Evolutionary conservation across 64 coral and sea anemone genomes (phyloP), one percentile per base, ranked within the genome.

Genomic region (Cladopsammia gracilis): DNA sequence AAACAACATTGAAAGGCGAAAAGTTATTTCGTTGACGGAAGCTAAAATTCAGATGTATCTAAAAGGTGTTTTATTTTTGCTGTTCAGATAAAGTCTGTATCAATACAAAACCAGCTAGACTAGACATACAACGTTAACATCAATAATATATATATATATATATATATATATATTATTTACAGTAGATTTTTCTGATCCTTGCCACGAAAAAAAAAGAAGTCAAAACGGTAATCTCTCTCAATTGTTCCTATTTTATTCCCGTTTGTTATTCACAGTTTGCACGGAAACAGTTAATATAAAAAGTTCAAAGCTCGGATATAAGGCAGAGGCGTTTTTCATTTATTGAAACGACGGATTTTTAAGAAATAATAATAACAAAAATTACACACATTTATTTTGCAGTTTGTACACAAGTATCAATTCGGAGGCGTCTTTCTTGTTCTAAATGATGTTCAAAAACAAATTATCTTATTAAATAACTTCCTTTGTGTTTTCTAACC

Each of bases 21-120:
- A 58, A 80, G 53, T 80, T 80, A 56, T 26, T 60, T 80, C 60
- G 60, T 11, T 60, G 54, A 80, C 79, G 79, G 79, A 64, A 83
- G 43, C 72, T 20, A 49, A 45, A 4, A 16, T 75, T 64, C 53
- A 26, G 60, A 45, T 62, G 56, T 25, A 60, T 43, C 50, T 18
- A 42, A 26, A 59, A 56, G 14, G 24, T 60, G 20, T 59, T 80
- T 80, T 34, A 4, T 7, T 56, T 59, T 23, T 9, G 66, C 34
- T 2, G 34, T 34, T 1, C 34, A 34, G 34, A 34, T 34, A 34
- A n/a, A n/a, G 34, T 34, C 2, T 7, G 20, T 70, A 70, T 70
- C 22, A 25, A 25, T 70, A 10, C 66, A 8, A 70, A 70, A 70
- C 34, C 34, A 34, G n/a, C n/a, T n/a, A n/a, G 34, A 34, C 34